Evolutionary conservation across 2,113 vertebrate species (phyloP).

Genomic region (Cryptoleucopteryx plumbea): DNA sequence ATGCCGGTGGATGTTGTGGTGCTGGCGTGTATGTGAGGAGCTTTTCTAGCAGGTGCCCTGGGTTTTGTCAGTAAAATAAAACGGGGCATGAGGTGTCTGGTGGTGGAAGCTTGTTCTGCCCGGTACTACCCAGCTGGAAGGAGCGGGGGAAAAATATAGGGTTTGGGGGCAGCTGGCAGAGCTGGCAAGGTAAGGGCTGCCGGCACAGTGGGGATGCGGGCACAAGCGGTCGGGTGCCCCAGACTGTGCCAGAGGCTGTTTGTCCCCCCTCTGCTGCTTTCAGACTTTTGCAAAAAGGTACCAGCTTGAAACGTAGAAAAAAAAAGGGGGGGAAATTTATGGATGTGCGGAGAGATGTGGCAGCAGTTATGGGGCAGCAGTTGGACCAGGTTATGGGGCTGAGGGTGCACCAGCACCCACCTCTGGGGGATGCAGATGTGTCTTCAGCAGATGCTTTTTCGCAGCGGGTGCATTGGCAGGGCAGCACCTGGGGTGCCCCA

Average conservation of each 20-base stretch:
- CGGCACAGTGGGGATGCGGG: rapidly evolving
- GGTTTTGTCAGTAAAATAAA: not conserved
- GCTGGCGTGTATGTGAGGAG: not conserved
- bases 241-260: not conserved
- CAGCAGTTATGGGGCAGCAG: not conserved
- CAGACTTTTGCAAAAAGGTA: not conserved
- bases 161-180: not conserved
- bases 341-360: not conserved
- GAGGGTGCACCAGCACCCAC: rapidly evolving
- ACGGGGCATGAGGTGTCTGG: not conserved
- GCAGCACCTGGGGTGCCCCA: not conserved
- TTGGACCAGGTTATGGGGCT: not conserved
- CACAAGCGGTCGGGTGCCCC: rapidly evolving
- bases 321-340: not conserved
- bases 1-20: not conserved
- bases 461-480: rapidly evolving
- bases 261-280: not conserved
- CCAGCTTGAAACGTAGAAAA: not conserved
- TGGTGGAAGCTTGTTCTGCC: not conserved
- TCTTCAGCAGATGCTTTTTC: not conserved
- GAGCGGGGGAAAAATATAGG: rapidly evolving
- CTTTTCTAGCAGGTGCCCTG: constrained; percentile 9
- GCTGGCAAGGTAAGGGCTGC: rapidly evolving
- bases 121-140: not conserved
- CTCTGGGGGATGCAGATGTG: not conserved